Conservation (phyloP, 1,140 invertebrate species). For the Zaprionus davidi region DNA sequence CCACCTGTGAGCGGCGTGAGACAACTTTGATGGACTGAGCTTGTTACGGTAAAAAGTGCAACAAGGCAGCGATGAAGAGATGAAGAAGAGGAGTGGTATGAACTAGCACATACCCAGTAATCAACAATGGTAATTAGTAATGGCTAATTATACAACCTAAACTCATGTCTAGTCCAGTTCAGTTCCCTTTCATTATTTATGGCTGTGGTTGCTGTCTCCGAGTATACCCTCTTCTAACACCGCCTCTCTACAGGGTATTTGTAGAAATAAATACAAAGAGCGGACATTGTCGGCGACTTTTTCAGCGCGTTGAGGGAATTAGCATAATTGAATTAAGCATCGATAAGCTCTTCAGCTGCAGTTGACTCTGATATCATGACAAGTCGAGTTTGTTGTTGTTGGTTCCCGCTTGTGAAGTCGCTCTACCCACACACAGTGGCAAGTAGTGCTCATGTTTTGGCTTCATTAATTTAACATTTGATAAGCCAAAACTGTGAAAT, state of each 20-base stretch:
- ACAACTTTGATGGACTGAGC: slow-evolving; percentile 49
- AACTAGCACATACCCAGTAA: slow-evolving; percentile 4
- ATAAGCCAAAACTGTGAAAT: slow-evolving; percentile 55
- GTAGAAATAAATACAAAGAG: slow-evolving; percentile 30
- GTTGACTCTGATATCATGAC: slow-evolving; percentile 56
- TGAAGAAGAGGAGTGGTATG: neutral
- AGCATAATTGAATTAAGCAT: slow-evolving; percentile 80
- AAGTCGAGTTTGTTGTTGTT: slow-evolving; percentile 30
- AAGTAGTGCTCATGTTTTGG: slow-evolving; percentile 62
- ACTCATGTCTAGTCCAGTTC: neutral
- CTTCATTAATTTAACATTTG: slow-evolving; percentile 79
- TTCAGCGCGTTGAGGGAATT: slow-evolving; percentile 65
- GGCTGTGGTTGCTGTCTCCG: no score
- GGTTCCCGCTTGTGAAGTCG: neutral
- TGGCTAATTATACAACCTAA: neutral
- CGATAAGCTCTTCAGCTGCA: slow-evolving; percentile 68
- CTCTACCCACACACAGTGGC: slow-evolving; percentile 18
- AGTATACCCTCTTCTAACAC: slow-evolving; percentile 19
- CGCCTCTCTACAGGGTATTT: slow-evolving; percentile 10
- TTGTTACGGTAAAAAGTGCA: slow-evolving; percentile 57
- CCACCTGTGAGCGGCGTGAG: slow-evolving; percentile 71
- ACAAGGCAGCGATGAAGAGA: slow-evolving; percentile 1
- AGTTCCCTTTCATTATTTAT: neutral
- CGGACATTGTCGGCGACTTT: slow-evolving; percentile 54
- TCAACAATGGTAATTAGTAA: neutral